A percentile compares a stretch with the other conserved stretches of the same genome.
These are phyloP conservation scores for Oegoconia quadripuncta DNA, from an alignment of 2,888 invertebrate genomes.

Conservation along the genomic window DNA sequence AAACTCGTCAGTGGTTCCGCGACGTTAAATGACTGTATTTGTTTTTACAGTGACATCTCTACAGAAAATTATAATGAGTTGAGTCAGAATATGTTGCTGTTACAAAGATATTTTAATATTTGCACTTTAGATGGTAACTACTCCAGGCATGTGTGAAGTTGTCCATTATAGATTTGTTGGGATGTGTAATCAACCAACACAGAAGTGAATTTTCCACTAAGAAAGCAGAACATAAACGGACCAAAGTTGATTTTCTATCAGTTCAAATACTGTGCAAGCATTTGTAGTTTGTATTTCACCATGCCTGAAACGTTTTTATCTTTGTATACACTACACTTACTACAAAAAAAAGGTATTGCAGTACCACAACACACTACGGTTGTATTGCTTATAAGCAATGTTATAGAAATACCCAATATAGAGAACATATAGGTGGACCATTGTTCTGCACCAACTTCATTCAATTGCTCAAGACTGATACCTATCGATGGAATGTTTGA, in stretches of 20 bases:
- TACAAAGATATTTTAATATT: constrained; percentile 72
- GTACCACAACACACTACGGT: not conserved
- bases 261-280: constrained; percentile 7
- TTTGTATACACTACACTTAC: constrained; percentile 21
- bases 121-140: constrained; percentile 64
- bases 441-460: no score
- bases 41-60: constrained; percentile 77
- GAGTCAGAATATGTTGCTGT: constrained; percentile 67
- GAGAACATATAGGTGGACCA: no score
- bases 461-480: no score
- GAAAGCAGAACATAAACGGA: constrained; percentile 1
- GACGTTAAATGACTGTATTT: constrained; percentile 72
- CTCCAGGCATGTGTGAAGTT: constrained; percentile 66
- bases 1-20: constrained; percentile 36
- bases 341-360: constrained; percentile 4
- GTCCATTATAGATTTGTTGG: constrained; percentile 34
- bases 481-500: no score
- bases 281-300: constrained; percentile 7
- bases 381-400: not conserved
- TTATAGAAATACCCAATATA: no score
- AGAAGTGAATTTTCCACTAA: not conserved
- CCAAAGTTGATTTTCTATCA: constrained; percentile 7
- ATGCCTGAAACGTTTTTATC: constrained; percentile 8
- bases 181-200: not conserved
- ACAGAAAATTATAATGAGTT: constrained; percentile 70